Conservation (phyloP, 2,113 vertebrate species). For the Spheniscus mendiculus region DNA sequence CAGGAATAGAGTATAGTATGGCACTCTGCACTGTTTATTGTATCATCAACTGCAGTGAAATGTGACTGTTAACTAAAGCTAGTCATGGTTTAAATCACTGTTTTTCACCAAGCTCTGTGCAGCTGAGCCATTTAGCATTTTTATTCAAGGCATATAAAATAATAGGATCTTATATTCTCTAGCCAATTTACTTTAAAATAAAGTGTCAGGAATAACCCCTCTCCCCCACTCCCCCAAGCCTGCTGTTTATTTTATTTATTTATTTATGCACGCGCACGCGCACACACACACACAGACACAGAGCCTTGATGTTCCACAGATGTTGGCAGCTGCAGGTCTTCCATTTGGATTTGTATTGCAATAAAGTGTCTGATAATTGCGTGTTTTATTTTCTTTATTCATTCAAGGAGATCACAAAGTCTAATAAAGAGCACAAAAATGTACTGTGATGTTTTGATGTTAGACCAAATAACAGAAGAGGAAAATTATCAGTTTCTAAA, state of each 20-base stretch:
- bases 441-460: background rate
- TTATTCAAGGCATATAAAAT: background rate
- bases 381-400: background rate
- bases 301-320: background rate
- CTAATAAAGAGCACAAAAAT: background rate
- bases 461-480: background rate
- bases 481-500: background rate
- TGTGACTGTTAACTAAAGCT: background rate
- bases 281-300: no score
- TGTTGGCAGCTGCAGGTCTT: background rate
- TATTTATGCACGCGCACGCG: background rate
- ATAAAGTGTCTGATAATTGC: background rate
- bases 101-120: background rate
- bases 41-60: background rate
- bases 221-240: accelerated
- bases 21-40: background rate
- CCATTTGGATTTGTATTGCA: background rate
- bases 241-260: background rate
- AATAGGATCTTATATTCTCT: background rate
- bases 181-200: background rate
- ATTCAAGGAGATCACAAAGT: background rate
- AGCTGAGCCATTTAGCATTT: background rate
- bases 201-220: background rate
- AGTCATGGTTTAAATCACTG: background rate
- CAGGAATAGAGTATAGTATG: background rate